Percentiles rank a stretch among this genome's conserved stretches.
Conservation (phyloP, 2,797 vertebrate genomes). For the Merluccius polli region DNA sequence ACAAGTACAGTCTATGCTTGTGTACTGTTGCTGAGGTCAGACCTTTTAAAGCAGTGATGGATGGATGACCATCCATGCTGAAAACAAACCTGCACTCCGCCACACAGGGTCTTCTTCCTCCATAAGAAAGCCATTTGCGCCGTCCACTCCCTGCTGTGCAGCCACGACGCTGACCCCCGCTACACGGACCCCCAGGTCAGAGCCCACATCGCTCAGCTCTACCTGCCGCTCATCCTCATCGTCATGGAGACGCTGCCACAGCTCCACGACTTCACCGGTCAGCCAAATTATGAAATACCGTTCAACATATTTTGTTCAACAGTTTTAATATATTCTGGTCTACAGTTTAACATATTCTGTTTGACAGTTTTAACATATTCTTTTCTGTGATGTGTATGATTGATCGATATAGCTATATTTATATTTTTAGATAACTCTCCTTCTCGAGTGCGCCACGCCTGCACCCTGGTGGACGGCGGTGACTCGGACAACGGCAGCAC, state of each 20-base stretch:
- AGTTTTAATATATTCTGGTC: conserved; percentile 7
- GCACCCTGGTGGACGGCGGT: conserved; percentile 72
- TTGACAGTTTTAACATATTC: too few relatives aligned
- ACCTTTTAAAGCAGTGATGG: neutral
- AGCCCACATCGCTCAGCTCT: conserved; percentile 82
- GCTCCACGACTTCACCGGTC: conserved; percentile 86
- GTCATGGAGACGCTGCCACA: conserved; percentile 83
- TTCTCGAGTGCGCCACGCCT: conserved; percentile 74
- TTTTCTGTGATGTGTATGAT: neutral
- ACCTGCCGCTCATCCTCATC: conserved; percentile 83
- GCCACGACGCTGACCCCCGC: conserved; percentile 83
- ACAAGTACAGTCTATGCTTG: neutral
- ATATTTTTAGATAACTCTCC: conserved; percentile 71
- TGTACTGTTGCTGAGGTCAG: neutral
- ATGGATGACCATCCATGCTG: neutral
- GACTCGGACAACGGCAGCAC: conserved; percentile 74
- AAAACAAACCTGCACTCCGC: neutral
- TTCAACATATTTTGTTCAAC: neutral
- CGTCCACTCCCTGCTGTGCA: conserved; percentile 82
- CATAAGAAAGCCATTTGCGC: conserved; percentile 89
- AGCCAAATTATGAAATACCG: conserved; percentile 25
- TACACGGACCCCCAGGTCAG: conserved; percentile 76
- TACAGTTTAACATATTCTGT: too few relatives aligned
- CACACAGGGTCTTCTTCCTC: conserved; percentile 79
- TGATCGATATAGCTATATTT: conserved; percentile 10